Percentiles rank a stretch among this genome's conserved stretches.
Conservation (phyloP, 2,888 invertebrate species). For the Mimas tiliae region DNA sequence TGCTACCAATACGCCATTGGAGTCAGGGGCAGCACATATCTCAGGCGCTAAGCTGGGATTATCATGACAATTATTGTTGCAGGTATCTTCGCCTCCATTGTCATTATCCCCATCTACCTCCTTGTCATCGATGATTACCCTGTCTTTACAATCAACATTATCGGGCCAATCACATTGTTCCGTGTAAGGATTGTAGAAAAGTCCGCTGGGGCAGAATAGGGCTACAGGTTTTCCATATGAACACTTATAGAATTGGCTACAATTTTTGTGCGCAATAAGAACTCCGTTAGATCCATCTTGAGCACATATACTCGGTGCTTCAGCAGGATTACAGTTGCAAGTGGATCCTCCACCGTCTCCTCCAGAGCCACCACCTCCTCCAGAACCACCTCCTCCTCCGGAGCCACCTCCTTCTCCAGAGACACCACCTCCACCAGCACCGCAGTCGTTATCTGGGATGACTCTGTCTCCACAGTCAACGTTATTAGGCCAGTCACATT, state of each 20-base stretch:
- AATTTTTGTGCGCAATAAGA: slow-evolving; percentile 50
- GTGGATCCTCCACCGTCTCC: slow-evolving; percentile 30
- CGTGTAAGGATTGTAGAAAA: slow-evolving; percentile 44
- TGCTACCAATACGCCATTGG: slow-evolving; percentile 39
- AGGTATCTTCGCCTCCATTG: neutral
- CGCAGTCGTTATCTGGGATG: slow-evolving; percentile 31
- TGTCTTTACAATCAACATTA: slow-evolving; percentile 48
- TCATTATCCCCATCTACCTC: slow-evolving; percentile 1
- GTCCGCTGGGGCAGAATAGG: slow-evolving; percentile 37
- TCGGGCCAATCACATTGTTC: slow-evolving; percentile 50
- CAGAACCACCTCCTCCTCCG: neutral
- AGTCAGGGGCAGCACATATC: slow-evolving; percentile 43
- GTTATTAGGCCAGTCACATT: slow-evolving; percentile 47
- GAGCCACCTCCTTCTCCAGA: slow-evolving; percentile 20
- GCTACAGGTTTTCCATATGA: slow-evolving; percentile 40
- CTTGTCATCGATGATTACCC: slow-evolving; percentile 33
- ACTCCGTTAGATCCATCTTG: slow-evolving; percentile 44
- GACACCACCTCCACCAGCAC: slow-evolving; percentile 22
- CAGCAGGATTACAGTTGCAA: slow-evolving; percentile 47
- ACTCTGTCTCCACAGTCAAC: slow-evolving; percentile 44
- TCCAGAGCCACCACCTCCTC: slow-evolving; percentile 22
- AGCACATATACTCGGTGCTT: slow-evolving; percentile 45
- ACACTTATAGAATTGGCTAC: slow-evolving; percentile 55
- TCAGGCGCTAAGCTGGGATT: slow-evolving; percentile 47
- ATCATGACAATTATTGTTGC: slow-evolving; percentile 41